phyloP scores from a whole-genome alignment of 2,888 invertebrate genomes.

The Neoaliturus tenellus region DNA sequence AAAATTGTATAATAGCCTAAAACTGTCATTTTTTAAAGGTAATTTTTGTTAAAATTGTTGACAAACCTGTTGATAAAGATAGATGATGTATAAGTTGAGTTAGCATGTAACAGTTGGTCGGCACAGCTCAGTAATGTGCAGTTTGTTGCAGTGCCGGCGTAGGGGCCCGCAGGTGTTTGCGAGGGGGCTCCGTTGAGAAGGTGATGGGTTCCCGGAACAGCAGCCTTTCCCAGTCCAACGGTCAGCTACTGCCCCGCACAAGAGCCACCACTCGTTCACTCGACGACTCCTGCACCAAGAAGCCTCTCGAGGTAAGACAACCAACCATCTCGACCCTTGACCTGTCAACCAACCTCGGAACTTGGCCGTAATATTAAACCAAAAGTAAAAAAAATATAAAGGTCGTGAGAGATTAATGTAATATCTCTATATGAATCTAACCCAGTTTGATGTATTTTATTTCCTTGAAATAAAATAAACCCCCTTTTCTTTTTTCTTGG shows the following conservation, averaged over 20 bases:
- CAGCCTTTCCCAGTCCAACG: constrained; percentile 34
- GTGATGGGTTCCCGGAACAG: constrained; percentile 48
- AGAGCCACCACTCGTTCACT: constrained; percentile 47
- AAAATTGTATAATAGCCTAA: too few relatives aligned
- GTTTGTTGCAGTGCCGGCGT: constrained; percentile 52
- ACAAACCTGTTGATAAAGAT: not conserved
- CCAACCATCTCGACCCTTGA: too few relatives aligned
- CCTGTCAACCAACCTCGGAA: too few relatives aligned
- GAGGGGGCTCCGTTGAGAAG: constrained; percentile 49
- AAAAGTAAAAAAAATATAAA: too few relatives aligned
- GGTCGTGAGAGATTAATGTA: too few relatives aligned
- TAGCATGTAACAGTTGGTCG: too few relatives aligned
- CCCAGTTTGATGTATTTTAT: not conserved
- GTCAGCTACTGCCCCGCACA: constrained; percentile 38
- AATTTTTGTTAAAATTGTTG: not conserved
- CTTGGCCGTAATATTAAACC: too few relatives aligned
- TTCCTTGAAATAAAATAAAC: too few relatives aligned
- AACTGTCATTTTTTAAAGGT: not conserved
- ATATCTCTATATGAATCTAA: too few relatives aligned
- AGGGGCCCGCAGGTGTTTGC: constrained; percentile 41
- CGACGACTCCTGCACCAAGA: constrained; percentile 49
- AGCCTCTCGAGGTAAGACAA: constrained; percentile 45
- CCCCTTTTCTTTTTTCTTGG: too few relatives aligned
- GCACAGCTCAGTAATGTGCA: constrained; percentile 16
- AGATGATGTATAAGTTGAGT: too few relatives aligned